phyloP scores from a whole-genome alignment of 2,888 invertebrate genomes.

The Hypena proboscidalis region DNA sequence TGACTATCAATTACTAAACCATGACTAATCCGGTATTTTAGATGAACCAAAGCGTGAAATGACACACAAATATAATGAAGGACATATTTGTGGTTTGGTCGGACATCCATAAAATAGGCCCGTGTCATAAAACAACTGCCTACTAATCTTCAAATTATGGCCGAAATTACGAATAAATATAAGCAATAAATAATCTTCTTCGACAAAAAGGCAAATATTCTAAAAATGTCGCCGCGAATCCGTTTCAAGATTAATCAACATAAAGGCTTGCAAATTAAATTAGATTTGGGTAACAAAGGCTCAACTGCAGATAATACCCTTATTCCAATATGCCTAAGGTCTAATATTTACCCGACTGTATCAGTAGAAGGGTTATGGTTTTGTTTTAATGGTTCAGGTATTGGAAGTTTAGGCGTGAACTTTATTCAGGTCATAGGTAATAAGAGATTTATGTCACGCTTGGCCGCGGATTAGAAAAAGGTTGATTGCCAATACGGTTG shows the following conservation, averaged over 20 bases:
- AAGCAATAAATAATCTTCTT: conserved; percentile 25
- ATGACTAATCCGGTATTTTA: conserved; percentile 11
- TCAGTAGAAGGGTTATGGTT: no score
- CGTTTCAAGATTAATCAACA: conserved; percentile 64
- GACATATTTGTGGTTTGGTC: conserved; percentile 4
- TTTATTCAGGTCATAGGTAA: conserved; percentile 50
- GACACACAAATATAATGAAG: conserved; percentile 9
- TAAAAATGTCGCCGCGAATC: conserved; percentile 56
- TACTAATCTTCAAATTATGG: conserved; percentile 18
- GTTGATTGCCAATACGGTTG: conserved; percentile 31
- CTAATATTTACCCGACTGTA: no score
- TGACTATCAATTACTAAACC: no score
- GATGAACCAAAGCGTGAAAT: conserved; percentile 10
- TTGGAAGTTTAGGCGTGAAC: conserved; percentile 51
- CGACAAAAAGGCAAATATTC: conserved; percentile 42
- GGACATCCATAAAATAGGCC: conserved; percentile 22
- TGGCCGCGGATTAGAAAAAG: conserved; percentile 32
- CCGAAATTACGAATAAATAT: conserved; percentile 35
- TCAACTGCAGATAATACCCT: background rate
- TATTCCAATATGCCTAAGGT: background rate
- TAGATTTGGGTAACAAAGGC: conserved; percentile 38
- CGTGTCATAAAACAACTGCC: conserved; percentile 10
- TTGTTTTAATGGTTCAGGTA: background rate
- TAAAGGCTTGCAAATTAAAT: conserved; percentile 69
- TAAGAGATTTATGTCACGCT: conserved; percentile 66